These are phyloP conservation scores for Heterotilapia buettikoferi DNA, from an alignment of 2,113 vertebrate species.

Conservation along the genomic window DNA sequence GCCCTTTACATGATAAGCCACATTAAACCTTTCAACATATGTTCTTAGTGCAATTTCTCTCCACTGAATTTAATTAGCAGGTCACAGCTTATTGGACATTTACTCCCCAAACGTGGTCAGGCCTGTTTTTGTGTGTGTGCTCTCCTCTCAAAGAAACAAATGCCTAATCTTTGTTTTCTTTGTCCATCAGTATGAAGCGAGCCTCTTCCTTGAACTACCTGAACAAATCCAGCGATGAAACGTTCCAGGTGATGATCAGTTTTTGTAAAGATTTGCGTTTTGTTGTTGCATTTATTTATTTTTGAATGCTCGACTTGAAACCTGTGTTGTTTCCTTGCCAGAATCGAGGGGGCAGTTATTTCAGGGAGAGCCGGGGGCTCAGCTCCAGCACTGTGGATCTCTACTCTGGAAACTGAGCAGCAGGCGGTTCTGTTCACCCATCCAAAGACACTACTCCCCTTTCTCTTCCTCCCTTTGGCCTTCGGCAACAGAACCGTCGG, in stretches of 20 bases:
- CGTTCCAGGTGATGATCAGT: conserved; percentile 78
- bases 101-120: neutral
- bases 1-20: neutral
- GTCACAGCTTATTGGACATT: neutral
- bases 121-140: neutral
- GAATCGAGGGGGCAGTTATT: conserved; percentile 35
- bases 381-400: conserved; percentile 77
- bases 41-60: neutral
- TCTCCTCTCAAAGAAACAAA: neutral
- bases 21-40: neutral
- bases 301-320: neutral
- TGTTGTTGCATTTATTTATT: neutral
- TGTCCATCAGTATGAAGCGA: conserved; percentile 84
- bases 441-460: neutral
- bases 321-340: neutral
- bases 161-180: neutral
- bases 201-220: conserved; percentile 90
- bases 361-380: conserved; percentile 69
- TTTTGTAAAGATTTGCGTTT: neutral
- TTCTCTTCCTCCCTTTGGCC: neutral
- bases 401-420: conserved; percentile 63
- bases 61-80: neutral
- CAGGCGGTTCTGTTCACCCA: neutral
- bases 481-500: neutral
- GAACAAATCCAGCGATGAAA: conserved; percentile 81